Percentiles rank a stretch among this genome's conserved stretches.
These are phyloP conservation scores for Cliona cf. orientalis DNA, from an alignment of 37 sponge, comb jelly and placozoan species.

Conservation along the genomic window DNA sequence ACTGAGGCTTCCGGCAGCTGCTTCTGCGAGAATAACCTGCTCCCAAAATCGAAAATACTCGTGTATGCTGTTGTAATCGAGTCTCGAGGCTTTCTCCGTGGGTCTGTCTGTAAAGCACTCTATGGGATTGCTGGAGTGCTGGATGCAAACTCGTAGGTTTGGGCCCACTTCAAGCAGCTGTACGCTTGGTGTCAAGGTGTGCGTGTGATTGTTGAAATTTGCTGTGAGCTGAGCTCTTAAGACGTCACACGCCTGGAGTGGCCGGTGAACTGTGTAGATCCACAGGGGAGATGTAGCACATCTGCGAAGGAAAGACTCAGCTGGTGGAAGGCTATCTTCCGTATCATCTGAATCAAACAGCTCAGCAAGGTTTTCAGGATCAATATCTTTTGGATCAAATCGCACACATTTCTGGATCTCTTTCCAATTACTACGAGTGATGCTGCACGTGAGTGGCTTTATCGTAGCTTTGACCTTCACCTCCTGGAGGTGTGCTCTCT, in stretches of 20 bases:
- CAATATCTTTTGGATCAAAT: neutral
- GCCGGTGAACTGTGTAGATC: conserved; percentile 7
- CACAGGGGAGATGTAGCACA: neutral
- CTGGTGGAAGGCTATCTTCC: neutral
- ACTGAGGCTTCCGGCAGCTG: conserved; percentile 18
- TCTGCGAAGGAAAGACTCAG: neutral
- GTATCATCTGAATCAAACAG: too few relatives aligned
- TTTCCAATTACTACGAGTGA: neutral
- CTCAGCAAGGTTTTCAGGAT: neutral
- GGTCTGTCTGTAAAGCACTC: conserved; percentile 23
- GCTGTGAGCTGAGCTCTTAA: conserved; percentile 28
- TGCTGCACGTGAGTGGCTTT: neutral
- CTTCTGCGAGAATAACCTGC: conserved; percentile 42
- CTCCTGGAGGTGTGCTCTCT: neutral
- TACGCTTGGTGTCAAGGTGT: neutral
- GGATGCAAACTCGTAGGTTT: conserved; percentile 38
- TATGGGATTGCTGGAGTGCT: conserved; percentile 44
- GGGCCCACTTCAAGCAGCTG: conserved; percentile 66
- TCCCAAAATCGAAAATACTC: conserved; percentile 49
- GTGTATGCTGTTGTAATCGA: conserved; percentile 12
- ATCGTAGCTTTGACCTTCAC: neutral
- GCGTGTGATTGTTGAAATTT: neutral
- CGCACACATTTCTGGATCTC: neutral
- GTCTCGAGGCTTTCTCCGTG: conserved; percentile 14
- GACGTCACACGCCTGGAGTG: conserved; percentile 24